Percentiles rank a stretch among this genome's conserved stretches.
Evolutionary conservation across 2,797 vertebrate genomes (phyloP).

Genomic region (Bradypodion ventrale): DNA sequence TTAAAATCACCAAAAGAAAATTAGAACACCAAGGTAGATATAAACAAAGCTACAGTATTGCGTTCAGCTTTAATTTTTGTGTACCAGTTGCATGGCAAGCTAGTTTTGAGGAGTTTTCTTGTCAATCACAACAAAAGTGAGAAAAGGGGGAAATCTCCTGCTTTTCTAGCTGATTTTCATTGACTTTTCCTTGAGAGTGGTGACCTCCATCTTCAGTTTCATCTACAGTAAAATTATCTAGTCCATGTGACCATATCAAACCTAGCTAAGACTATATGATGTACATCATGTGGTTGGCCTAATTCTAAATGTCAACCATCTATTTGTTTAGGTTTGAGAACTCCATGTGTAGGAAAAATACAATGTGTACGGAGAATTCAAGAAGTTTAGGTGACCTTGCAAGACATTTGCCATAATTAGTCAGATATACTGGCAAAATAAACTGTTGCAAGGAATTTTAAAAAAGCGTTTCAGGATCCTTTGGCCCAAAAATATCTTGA

Average conservation of each 20-base stretch:
- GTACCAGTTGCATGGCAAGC: too few relatives aligned
- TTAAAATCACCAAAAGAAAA: background rate
- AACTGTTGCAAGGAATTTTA: background rate
- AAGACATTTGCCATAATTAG: background rate
- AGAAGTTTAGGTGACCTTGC: background rate
- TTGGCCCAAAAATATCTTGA: background rate
- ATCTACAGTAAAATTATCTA: background rate
- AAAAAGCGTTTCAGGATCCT: background rate
- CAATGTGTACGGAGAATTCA: background rate
- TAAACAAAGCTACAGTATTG: background rate
- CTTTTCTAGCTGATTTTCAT: background rate
- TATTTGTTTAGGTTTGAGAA: background rate
- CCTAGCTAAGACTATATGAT: background rate
- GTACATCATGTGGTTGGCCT: too few relatives aligned
- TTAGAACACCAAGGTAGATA: background rate
- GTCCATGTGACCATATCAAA: background rate
- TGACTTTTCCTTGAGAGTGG: background rate
- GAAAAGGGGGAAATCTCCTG: background rate
- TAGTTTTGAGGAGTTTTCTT: background rate
- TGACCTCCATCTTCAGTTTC: background rate
- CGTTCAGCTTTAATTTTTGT: background rate
- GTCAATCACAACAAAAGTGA: background rate
- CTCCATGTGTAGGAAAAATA: background rate
- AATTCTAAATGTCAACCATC: background rate
- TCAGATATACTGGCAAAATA: background rate